phyloP scores from a whole-genome alignment of 2,888 invertebrate genomes.

The Mesorhabditis spiculigera region DNA sequence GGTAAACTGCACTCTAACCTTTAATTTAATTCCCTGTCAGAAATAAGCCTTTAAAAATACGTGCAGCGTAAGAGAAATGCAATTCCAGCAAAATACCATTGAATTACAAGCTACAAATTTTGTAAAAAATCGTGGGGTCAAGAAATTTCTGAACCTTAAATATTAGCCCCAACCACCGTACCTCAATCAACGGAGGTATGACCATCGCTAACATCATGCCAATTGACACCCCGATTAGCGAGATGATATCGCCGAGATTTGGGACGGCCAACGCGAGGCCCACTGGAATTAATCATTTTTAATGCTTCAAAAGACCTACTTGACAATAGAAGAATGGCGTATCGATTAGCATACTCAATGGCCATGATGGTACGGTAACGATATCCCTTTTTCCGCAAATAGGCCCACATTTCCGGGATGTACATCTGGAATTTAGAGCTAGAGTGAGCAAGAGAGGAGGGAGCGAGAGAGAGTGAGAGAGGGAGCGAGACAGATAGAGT shows the following conservation, averaged over 20 bases:
- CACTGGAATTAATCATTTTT: not conserved
- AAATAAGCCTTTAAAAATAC: too few relatives aligned
- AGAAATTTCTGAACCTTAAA: too few relatives aligned
- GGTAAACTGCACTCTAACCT: too few relatives aligned
- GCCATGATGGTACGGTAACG: not conserved
- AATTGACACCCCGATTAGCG: not conserved
- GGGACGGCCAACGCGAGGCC: not conserved
- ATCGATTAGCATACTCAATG: not conserved
- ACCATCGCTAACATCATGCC: slow-evolving; percentile 4
- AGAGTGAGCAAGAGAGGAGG: not conserved
- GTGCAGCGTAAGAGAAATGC: too few relatives aligned
- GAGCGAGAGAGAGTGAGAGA: too few relatives aligned
- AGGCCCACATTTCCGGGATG: not conserved
- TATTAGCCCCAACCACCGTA: not conserved
- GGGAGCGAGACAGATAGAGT: too few relatives aligned
- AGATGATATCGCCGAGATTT: not conserved
- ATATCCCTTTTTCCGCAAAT: not conserved
- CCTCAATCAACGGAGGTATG: not conserved
- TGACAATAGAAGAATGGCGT: not conserved
- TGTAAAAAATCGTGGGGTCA: too few relatives aligned
- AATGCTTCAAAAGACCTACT: not conserved
- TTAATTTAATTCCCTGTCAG: too few relatives aligned
- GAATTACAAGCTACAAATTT: too few relatives aligned
- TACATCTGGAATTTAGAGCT: not conserved
- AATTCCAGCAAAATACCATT: too few relatives aligned